A percentile compares a stretch with the other conserved stretches of the same genome.
These are phyloP conservation scores for Lucilia cuprina DNA, from an alignment of 1,140 invertebrate species.

Conservation along the genomic window DNA sequence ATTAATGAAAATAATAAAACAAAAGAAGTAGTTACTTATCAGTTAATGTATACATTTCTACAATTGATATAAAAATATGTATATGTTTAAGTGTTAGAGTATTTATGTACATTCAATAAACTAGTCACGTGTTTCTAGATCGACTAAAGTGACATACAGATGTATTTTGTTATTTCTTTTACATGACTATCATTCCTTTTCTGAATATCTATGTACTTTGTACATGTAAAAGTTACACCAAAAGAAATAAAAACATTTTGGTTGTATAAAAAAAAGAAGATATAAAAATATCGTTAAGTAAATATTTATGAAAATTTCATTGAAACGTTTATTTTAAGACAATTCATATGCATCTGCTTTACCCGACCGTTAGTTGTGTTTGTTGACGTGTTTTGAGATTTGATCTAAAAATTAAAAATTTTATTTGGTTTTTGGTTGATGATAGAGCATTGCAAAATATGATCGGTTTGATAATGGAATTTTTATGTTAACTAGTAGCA, in stretches of 20 bases:
- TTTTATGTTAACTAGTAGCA: too few species aligned
- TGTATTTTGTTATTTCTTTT: too few species aligned
- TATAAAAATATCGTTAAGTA: background rate
- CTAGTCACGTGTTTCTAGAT: conserved; percentile 26
- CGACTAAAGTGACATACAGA: too few species aligned
- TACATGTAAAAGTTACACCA: background rate
- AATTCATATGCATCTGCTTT: background rate
- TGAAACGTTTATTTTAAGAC: background rate
- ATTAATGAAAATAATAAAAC: background rate
- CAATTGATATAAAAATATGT: too few species aligned
- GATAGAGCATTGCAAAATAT: too few species aligned
- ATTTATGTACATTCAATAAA: conserved; percentile 1
- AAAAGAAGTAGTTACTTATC: background rate
- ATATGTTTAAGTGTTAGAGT: too few species aligned
- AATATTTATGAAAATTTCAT: background rate
- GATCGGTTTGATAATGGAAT: too few species aligned
- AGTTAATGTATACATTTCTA: background rate
- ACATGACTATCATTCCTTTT: too few species aligned
- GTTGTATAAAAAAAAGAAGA: background rate
- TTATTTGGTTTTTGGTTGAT: background rate
- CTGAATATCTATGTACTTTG: background rate
- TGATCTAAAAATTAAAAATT: background rate
- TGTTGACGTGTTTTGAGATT: background rate
- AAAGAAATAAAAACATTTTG: background rate
- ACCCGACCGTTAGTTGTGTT: background rate